Evolutionary conservation across 1,140 invertebrate species (phyloP).

Genomic region (Drosophila carrolli): DNA sequence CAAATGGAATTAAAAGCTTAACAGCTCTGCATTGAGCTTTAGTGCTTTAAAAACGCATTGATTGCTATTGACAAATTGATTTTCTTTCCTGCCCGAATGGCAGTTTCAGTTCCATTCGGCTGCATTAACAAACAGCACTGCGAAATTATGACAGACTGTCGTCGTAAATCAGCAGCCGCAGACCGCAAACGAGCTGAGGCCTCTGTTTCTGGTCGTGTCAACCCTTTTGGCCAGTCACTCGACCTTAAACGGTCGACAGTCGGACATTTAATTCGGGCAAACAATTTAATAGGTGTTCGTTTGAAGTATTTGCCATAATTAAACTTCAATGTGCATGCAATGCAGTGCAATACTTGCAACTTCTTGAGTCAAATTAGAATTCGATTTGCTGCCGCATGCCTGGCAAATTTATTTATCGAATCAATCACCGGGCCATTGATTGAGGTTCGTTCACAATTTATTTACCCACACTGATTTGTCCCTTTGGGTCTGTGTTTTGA

Average conservation of each 20-base stretch:
- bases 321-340: background rate
- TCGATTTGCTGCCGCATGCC: conserved; percentile 26
- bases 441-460: conserved; percentile 14
- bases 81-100: conserved; percentile 41
- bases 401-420: conserved; percentile 44
- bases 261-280: conserved; percentile 25
- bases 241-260: conserved; percentile 1
- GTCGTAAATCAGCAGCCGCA: conserved; percentile 54
- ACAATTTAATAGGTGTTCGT: conserved; percentile 11
- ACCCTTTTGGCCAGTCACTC: conserved; percentile 4
- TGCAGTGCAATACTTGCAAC: conserved; percentile 13
- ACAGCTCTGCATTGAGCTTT: conserved; percentile 42
- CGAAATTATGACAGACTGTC: conserved; percentile 55
- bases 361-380: conserved; percentile 27
- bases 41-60: conserved; percentile 55
- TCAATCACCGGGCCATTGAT: conserved; percentile 30
- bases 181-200: conserved; percentile 43
- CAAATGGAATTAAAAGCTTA: conserved; percentile 77
- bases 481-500: conserved; percentile 17
- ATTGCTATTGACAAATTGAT: conserved; percentile 73
- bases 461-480: conserved; percentile 43
- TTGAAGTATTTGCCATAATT: conserved; percentile 27
- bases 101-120: conserved; percentile 55
- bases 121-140: conserved; percentile 54
- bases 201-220: conserved; percentile 25